Percentiles rank a stretch among this genome's conserved stretches.
Conservation (phyloP, 2,113 vertebrate genomes). For the Panthera tigris region DNA sequence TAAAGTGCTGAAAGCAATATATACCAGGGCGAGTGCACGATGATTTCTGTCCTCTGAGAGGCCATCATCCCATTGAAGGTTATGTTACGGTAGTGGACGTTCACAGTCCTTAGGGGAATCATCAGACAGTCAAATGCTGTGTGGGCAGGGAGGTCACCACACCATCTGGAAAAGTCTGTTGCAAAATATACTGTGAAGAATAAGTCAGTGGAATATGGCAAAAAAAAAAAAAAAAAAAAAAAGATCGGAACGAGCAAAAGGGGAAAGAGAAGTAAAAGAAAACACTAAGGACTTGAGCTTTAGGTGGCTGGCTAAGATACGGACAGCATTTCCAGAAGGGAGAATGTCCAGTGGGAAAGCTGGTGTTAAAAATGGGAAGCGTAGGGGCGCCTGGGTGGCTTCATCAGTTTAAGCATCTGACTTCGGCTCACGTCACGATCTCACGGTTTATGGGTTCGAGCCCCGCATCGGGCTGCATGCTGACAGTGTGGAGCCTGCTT, state of each 20-base stretch:
- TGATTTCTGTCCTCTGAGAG: not conserved
- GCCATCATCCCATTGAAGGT: not conserved
- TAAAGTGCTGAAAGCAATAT: not conserved
- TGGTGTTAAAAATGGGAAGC: not conserved
- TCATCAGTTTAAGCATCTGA: not conserved
- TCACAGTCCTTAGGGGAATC: not conserved
- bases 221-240: conserved; percentile 32
- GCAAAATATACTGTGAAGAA: not conserved
- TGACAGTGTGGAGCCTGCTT: not conserved
- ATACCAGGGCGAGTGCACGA: not conserved
- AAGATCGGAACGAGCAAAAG: not conserved
- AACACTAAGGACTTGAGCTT: not conserved
- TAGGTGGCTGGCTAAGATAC: not conserved
- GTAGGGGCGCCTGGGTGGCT: not conserved
- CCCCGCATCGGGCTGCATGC: not conserved
- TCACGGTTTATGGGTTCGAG: not conserved
- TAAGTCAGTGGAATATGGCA: not conserved
- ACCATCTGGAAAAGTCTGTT: not conserved
- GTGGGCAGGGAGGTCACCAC: not conserved
- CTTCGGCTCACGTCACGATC: not conserved
- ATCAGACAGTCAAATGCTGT: not conserved
- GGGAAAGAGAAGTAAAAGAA: conserved; percentile 2
- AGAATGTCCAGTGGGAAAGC: not conserved
- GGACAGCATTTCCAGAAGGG: not conserved
- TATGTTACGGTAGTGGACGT: not conserved